Evolutionary conservation across 2,797 vertebrate genomes (phyloP).

Genomic region (Cebuella pygmaea): DNA sequence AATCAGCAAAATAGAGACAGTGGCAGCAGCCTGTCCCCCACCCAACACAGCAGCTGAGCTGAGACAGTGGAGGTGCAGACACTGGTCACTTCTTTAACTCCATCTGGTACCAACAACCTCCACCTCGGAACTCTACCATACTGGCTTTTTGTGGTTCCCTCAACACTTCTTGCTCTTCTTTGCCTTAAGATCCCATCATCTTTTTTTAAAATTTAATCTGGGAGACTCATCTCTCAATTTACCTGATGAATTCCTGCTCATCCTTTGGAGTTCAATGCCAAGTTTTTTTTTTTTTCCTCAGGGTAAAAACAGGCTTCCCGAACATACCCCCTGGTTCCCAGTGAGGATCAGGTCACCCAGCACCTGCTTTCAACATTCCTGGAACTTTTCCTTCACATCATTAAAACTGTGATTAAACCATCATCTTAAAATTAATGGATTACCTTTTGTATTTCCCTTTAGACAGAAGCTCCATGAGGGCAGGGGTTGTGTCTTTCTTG

Average conservation of each 20-base stretch:
- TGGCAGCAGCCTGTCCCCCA: neutral
- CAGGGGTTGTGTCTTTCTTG: neutral
- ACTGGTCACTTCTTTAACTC: neutral
- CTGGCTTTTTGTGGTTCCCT: no score
- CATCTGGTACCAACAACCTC: neutral
- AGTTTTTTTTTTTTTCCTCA: rapidly evolving
- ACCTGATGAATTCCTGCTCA: neutral
- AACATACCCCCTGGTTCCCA: no score
- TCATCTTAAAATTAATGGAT: neutral
- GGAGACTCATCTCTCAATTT: neutral
- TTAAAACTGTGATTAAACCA: neutral
- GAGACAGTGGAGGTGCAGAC: neutral
- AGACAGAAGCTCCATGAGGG: neutral
- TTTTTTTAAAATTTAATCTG: neutral
- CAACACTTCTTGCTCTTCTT: neutral
- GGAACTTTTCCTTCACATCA: neutral
- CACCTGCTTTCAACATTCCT: neutral
- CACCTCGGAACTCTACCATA: rapidly evolving
- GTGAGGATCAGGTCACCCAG: neutral
- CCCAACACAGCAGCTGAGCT: rapidly evolving
- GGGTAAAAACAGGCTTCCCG: neutral
- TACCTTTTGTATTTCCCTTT: neutral
- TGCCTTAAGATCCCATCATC: neutral
- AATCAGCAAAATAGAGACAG: neutral
- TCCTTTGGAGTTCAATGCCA: neutral